Percentiles rank a stretch among this genome's conserved stretches.
phyloP scores from a whole-genome alignment of 2,113 vertebrate genomes.

The Oreochromis niloticus region DNA sequence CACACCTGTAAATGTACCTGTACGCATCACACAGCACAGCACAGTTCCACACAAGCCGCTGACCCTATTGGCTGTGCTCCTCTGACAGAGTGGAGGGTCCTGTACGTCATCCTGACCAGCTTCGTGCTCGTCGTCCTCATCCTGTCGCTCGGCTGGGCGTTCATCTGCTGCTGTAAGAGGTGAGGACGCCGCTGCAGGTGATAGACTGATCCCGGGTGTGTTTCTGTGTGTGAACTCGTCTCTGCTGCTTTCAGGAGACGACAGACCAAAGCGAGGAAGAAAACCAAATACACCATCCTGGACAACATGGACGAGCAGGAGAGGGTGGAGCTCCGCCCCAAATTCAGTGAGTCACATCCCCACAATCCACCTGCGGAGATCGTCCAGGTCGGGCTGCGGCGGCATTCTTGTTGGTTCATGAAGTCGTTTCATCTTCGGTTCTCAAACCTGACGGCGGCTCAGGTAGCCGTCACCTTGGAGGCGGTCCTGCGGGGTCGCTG shows the following conservation, averaged over 20 bases:
- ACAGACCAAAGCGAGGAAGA: conserved; percentile 82
- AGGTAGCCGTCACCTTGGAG: neutral
- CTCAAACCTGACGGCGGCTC: neutral
- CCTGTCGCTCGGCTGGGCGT: conserved; percentile 76
- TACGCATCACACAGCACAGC: neutral
- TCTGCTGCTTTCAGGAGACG: conserved; percentile 60
- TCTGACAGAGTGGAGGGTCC: conserved; percentile 84
- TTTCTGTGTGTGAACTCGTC: accelerated
- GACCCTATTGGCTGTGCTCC: neutral
- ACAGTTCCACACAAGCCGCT: neutral
- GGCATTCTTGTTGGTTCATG: neutral
- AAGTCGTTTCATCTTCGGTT: neutral
- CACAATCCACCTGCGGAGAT: neutral
- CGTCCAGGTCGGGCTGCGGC: accelerated
- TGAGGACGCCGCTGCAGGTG: conserved; percentile 17
- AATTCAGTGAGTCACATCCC: conserved; percentile 73
- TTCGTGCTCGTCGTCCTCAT: conserved; percentile 70
- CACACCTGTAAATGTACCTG: accelerated
- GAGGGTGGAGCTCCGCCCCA: conserved; percentile 84
- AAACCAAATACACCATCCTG: conserved; percentile 86
- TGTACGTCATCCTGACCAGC: conserved; percentile 76
- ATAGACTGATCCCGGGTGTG: neutral
- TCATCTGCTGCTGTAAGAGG: conserved; percentile 87
- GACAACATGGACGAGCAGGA: conserved; percentile 92
- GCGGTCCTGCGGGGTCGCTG: neutral